Evolutionary conservation across 2,888 invertebrate genomes (phyloP), one percentile per base, ranked within the genome.

Genomic region (Orgyia antiqua): DNA sequence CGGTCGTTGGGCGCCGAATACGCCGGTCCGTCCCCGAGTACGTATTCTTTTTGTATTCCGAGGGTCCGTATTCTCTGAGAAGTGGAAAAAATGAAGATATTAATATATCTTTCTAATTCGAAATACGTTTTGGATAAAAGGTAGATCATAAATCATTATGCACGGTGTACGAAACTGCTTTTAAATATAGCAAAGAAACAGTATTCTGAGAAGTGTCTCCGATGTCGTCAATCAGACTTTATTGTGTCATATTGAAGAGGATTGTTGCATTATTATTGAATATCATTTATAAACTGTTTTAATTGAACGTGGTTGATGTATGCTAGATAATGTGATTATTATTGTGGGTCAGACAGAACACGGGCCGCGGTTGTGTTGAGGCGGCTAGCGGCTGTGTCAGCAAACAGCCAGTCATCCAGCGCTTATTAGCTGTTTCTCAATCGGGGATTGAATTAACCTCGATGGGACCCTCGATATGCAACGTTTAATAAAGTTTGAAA

Each of bases 71-170:
- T 82, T 82, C 82, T 83, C 69, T 63, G 82, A 76, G 82, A 82
- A 71, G 73, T 82, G 80, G 82, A 84, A 86, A 86, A 86, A 84
- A 86, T 84, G 69, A 79, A 84, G 83, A 83, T 83, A 84, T 84
- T 83, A 84, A 83, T 83, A 82, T 83, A 83, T 84, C 84, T 82
- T 79, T 83, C 84, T 84, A 84, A 86, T 84, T 83, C 73, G 80
- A 80, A 86, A 86, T 83, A 83, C 77, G 82, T 82, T 83, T 71
- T 69, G 79, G 70, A 82, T 82, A 83, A 84, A 83, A 65, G 84
- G 73, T 58, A 57, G 60, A 71, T 73, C 82, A 79, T 86, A 83
- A 84, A 84, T 84, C 84, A 84, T 80, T 75, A 63, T 69, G 59
- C 62, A 59, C 51, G 60, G 51, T 54, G 75, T 68, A 74, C 66